Evolutionary conservation across 2,113 vertebrate genomes (phyloP), one percentile per base, ranked within the genome.

Genomic region (Platysternon megacephalum): DNA sequence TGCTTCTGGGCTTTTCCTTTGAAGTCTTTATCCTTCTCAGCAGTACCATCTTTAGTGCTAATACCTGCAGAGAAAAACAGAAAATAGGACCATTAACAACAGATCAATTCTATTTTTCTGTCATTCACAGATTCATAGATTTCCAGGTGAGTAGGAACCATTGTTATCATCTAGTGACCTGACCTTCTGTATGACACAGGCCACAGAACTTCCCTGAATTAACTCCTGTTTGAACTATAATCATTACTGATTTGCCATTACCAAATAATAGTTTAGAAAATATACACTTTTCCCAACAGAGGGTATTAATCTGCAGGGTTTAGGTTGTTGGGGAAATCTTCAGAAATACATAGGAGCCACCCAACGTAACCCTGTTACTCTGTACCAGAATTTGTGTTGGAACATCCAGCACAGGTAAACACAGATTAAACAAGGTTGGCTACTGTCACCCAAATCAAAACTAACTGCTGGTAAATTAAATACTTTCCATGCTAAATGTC

Each of bases 1-100:
- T 99, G 99, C 89, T 97, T 99, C 97, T 99, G 99, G 2, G 99
- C 98, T 97, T 99, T 99, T 21, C 99, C 99, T 97, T 97, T 98
- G 97, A 99, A 99, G 93, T 99, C 99, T 93, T 98, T 98, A 21
- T 99, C 99, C 91, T 98, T 99, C 94, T 98, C 98, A 3, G 99
- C 99, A 3, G 98, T 99, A 28, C 98, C 99, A 76, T 99, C 99
- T 95, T 96, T 97, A 3, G 99, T 99, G 76, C 98, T 97, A 88
- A 99, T 99, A 94, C 99, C 99, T 99, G 91, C 13, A 22, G 88
- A 11, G 74, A 72, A 91, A 97, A 96, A 81, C 52, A 97, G 80
- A 90, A 94, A 95, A 74, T 86, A 16, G 78, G 13, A 35, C 88
- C 1, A 89, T 90, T 94, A 78, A 52, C 83, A 90, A 89, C 12